These are phyloP conservation scores for Dysmachus trigonus DNA, from an alignment of 2,888 invertebrate species.

Conservation along the genomic window DNA sequence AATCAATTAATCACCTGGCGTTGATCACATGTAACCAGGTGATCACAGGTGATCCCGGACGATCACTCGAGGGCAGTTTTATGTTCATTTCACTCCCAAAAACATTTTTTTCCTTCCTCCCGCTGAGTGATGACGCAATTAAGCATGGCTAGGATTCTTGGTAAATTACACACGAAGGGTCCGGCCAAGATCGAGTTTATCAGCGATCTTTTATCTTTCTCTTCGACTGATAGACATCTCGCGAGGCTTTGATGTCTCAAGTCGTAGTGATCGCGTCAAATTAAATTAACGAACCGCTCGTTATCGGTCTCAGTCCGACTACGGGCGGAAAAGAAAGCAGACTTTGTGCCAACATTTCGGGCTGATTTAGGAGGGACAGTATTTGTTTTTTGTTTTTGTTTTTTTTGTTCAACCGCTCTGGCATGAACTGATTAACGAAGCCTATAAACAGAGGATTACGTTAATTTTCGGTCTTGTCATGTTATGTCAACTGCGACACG, in stretches of 20 bases:
- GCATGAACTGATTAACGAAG: not conserved
- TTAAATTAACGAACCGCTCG: slow-evolving; percentile 36
- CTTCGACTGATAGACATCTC: slow-evolving; percentile 1
- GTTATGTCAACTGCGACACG: slow-evolving; percentile 11
- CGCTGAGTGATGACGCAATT: slow-evolving; percentile 35
- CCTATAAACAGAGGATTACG: not conserved
- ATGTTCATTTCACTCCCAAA: not conserved
- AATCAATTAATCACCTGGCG: slow-evolving; percentile 41
- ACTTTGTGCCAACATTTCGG: not conserved
- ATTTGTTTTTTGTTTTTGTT: too few relatives aligned
- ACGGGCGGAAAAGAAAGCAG: not conserved
- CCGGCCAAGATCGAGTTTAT: slow-evolving; percentile 8
- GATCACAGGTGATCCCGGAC: not conserved
- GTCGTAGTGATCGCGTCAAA: slow-evolving; percentile 26
- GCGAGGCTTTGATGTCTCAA: slow-evolving; percentile 15
- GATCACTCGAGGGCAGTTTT: slow-evolving; percentile 9
- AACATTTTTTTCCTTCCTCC: not conserved
- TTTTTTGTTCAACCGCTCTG: not conserved
- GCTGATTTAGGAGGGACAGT: not conserved
- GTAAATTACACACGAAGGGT: slow-evolving; percentile 10
- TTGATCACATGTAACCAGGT: slow-evolving; percentile 28
- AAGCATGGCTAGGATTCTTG: slow-evolving; percentile 17
- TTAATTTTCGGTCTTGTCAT: slow-evolving; percentile 13
- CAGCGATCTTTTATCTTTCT: not conserved
- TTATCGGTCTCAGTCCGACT: not conserved